Conservation (phyloP, 2,797 vertebrate species). For the Sebastes ruberrimus region DNA sequence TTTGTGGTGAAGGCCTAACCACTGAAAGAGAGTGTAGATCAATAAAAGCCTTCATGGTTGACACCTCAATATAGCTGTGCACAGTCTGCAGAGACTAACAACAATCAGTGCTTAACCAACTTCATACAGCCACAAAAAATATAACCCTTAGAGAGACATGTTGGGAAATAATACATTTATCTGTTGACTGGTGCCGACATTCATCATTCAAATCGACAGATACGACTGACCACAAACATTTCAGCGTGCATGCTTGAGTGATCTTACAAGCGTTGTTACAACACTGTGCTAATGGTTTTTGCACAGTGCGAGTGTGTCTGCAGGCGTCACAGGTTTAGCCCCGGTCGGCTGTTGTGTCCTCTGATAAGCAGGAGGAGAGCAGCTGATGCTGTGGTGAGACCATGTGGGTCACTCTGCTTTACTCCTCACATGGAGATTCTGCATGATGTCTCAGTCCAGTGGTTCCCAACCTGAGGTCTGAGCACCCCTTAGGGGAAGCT, state of each 20-base stretch:
- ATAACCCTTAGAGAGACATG: background rate
- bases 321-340: background rate
- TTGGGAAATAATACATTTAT: background rate
- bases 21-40: slow-evolving; percentile 11
- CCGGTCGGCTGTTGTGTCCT: background rate
- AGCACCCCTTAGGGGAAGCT: too few species aligned
- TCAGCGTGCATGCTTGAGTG: background rate
- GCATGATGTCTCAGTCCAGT: too few species aligned
- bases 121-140: background rate
- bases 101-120: background rate
- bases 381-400: slow-evolving; percentile 36
- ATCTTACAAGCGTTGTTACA: background rate
- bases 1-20: slow-evolving; percentile 27
- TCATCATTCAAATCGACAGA: background rate
- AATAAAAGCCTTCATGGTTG: slow-evolving; percentile 18
- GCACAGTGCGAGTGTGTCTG: slow-evolving; percentile 33
- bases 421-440: slow-evolving; percentile 1
- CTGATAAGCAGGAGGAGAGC: slow-evolving; percentile 30
- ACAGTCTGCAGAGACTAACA: background rate
- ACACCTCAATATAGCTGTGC: background rate
- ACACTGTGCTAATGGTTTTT: background rate
- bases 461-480: too few species aligned
- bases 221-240: background rate
- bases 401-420: background rate
- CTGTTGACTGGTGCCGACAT: background rate